Evolutionary conservation across 2,888 invertebrate species (phyloP), one percentile per base, ranked within the genome.

Genomic region (Yponomeuta plumbellus): DNA sequence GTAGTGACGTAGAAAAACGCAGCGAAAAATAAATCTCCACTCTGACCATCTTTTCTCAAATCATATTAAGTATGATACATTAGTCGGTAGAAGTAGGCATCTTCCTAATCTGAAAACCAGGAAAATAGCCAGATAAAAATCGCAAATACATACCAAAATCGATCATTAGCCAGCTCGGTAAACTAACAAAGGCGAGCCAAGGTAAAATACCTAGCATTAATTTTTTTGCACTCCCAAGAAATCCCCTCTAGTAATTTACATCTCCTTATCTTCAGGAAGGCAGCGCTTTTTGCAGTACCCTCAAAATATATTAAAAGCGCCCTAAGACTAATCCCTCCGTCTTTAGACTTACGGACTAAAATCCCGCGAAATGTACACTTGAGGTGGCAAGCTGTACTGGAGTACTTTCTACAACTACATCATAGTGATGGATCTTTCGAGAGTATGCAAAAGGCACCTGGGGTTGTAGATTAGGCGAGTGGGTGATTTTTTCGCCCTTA

Each of bases 181-280:
- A 2, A 26, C 61, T 61, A 61, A 61, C 62, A 34, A 62, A 23
- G 20, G 20, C 34, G 21, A 23, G 20, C 10, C 34, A 59, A 23
- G 23, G 21, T 22, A 59, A 17, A 52, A 52, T 52, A 52, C 44
- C 44, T 52, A 59, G 23, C 23, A 62, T 62, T 59, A 34, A 62
- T 62, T 62, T 62, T 34, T 62, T 62, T 62, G n/a, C 39, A 17
- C 63, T 44, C 63, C 22, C 63, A 22, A 44, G 44, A 21, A 22
- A 63, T 22, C 83, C 80, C 75, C 76, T 72, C 70, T 71, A 69
- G 80, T 83, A 85, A 87, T 88, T 88, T 88, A 86, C 88, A 88
- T 88, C 85, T 81, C 68, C 83, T 86, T 87, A 88, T 87, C 88
- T 82, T 66, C 71, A 44, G 73, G 75, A 76, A 76, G 77, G 75